phyloP scores from a whole-genome alignment of 2,797 vertebrate species.

The Sebastolobus alascanus region DNA sequence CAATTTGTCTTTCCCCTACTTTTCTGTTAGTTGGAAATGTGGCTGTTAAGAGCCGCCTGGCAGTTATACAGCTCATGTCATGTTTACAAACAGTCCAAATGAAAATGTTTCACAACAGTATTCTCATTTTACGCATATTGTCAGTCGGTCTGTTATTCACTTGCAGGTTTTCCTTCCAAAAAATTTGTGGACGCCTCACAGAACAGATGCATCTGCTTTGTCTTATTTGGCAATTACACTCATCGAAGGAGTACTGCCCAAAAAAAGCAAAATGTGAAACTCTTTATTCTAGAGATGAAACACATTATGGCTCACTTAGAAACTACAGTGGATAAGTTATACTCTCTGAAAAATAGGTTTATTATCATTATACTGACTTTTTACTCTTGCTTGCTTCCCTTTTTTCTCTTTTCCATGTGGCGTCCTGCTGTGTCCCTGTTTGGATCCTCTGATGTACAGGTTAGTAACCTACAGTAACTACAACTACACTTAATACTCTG shows the following conservation, averaged over 20 bases:
- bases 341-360: slow-evolving; percentile 11
- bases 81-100: slow-evolving; percentile 86
- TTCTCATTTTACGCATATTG: slow-evolving; percentile 72
- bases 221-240: slow-evolving; percentile 72
- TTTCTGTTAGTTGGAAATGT: slow-evolving; percentile 67
- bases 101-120: slow-evolving; percentile 77
- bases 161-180: slow-evolving; percentile 54
- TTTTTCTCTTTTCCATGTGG: slow-evolving; percentile 64
- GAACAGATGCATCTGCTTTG: slow-evolving; percentile 76
- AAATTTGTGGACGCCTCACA: slow-evolving; percentile 53
- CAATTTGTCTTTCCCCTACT: slow-evolving; percentile 79
- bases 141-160: slow-evolving; percentile 64
- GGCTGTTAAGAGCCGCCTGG: slow-evolving; percentile 80
- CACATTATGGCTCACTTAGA: slow-evolving; percentile 45
- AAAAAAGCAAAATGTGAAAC: slow-evolving; percentile 56
- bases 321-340: slow-evolving; percentile 32
- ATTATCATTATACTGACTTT: slow-evolving; percentile 49
- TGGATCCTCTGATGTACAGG: slow-evolving; percentile 71
- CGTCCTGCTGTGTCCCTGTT: slow-evolving; percentile 39
- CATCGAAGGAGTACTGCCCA: slow-evolving; percentile 62
- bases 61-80: slow-evolving; percentile 64
- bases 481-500: neutral
- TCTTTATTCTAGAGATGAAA: slow-evolving; percentile 68
- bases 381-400: slow-evolving; percentile 34
- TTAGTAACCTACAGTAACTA: slow-evolving; percentile 62